Evolutionary conservation across 2,888 invertebrate genomes (phyloP).

Genomic region (Cephus spinipes): DNA sequence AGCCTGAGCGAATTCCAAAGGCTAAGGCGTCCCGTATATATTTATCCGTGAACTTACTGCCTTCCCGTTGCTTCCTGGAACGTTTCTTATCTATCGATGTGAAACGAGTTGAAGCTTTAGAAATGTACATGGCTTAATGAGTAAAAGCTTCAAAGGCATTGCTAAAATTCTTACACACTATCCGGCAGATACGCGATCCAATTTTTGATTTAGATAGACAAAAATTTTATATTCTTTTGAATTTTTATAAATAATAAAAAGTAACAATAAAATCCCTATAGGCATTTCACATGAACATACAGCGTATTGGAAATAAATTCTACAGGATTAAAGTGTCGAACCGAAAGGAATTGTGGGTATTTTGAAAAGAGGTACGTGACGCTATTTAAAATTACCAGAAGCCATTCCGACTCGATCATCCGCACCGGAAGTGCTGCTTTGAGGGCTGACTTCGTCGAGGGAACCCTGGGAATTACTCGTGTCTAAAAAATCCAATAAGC

Average conservation of each 20-base stretch:
- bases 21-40: slow-evolving; percentile 50
- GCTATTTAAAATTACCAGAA: background rate
- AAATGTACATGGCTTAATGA: background rate
- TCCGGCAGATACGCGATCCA: background rate
- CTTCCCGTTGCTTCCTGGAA: background rate
- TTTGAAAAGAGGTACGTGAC: background rate
- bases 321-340: background rate
- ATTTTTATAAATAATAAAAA: background rate
- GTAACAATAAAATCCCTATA: background rate
- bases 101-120: background rate
- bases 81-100: background rate
- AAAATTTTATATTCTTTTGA: background rate
- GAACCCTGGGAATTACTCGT: background rate
- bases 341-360: background rate
- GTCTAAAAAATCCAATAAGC: background rate
- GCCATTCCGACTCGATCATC: background rate
- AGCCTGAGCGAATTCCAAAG: slow-evolving; percentile 51
- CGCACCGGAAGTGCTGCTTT: background rate
- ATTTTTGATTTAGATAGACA: background rate
- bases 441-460: background rate
- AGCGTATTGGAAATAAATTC: background rate
- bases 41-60: slow-evolving; percentile 33
- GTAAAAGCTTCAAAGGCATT: background rate
- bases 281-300: background rate
- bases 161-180: too few relatives aligned